Conservation (phyloP, 2,888 invertebrate species). For the Xestia sexstrigata region DNA sequence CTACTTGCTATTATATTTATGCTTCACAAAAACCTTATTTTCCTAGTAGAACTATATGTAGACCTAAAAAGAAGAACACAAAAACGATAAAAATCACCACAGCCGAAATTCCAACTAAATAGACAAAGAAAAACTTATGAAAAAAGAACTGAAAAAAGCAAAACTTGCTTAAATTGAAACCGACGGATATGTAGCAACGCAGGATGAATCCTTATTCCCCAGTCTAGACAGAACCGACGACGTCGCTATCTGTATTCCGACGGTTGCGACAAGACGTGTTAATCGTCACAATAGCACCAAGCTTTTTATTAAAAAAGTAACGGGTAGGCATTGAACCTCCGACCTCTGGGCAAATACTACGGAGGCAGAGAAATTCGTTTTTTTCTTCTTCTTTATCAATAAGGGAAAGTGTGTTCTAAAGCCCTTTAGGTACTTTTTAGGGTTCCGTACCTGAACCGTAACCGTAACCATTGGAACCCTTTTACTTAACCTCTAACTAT, state of each 20-base stretch:
- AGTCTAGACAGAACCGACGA: slow-evolving; percentile 61
- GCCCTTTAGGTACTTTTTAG: background rate
- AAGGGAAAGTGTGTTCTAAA: slow-evolving; percentile 30
- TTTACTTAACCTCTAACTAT: no score
- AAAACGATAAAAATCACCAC: background rate
- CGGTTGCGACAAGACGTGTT: slow-evolving; percentile 64
- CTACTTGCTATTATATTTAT: background rate
- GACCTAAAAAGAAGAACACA: background rate
- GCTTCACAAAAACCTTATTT: background rate
- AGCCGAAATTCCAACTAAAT: background rate
- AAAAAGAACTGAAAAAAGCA: slow-evolving; percentile 33
- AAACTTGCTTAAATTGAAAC: slow-evolving; percentile 61
- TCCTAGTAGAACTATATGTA: background rate
- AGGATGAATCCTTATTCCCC: slow-evolving; percentile 60
- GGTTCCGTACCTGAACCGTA: no score
- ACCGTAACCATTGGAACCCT: no score
- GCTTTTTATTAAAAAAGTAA: slow-evolving; percentile 67
- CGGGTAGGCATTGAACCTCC: slow-evolving; percentile 61
- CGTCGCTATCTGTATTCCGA: slow-evolving; percentile 64
- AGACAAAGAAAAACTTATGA: slow-evolving; percentile 6
- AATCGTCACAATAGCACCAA: slow-evolving; percentile 65
- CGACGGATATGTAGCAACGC: slow-evolving; percentile 57
- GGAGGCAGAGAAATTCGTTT: slow-evolving; percentile 36
- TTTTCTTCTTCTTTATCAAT: slow-evolving; percentile 48
- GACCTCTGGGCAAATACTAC: slow-evolving; percentile 52